Conservation (phyloP, 2,113 vertebrate genomes). For the Vidua chalybeata region DNA sequence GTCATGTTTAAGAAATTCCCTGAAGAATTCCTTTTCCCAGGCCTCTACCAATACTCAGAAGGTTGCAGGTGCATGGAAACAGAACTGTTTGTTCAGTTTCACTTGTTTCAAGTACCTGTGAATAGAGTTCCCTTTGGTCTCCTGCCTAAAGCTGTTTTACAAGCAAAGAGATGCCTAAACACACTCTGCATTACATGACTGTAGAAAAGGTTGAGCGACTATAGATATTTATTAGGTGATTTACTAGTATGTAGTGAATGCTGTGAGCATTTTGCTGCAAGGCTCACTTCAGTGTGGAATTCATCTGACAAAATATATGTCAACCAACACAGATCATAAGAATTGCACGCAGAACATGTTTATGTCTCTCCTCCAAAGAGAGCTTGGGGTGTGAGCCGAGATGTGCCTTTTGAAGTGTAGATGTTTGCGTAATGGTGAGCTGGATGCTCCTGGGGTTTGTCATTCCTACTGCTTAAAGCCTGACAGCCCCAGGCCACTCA, state of each 20-base stretch:
- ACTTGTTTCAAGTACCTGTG: constrained; percentile 35
- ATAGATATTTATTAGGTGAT: not conserved
- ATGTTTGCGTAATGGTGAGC: not conserved
- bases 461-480: not conserved
- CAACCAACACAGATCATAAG: not conserved
- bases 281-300: not conserved
- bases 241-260: not conserved
- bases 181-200: not conserved
- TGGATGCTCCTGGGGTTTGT: not conserved
- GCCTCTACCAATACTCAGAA: constrained; percentile 35
- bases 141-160: not conserved
- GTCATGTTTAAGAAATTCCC: not conserved
- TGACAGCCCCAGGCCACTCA: not conserved
- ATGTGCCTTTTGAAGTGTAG: not conserved
- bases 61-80: constrained; percentile 48
- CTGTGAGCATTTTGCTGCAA: not conserved
- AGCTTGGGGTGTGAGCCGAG: not conserved
- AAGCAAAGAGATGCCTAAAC: not conserved
- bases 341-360: not conserved
- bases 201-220: not conserved
- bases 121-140: not conserved
- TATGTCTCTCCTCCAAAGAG: not conserved
- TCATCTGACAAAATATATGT: not conserved
- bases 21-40: not conserved
- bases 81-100: constrained; percentile 37